Conservation (phyloP, 2,797 vertebrate species). For the Cephalopachus bancanus region DNA sequence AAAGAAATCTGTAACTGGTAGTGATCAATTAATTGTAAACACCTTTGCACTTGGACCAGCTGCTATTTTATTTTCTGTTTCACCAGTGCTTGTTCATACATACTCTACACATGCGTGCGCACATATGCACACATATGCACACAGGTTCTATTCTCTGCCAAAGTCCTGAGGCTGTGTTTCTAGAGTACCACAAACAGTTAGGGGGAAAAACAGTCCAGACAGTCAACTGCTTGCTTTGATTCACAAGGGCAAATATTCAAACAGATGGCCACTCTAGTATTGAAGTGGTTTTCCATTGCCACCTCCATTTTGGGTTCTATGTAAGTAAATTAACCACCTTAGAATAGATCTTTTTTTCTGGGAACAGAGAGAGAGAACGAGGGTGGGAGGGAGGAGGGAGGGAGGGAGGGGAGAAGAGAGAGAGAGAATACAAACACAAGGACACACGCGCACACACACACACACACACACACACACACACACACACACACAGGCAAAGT, state of each 20-base stretch:
- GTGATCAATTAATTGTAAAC: too few relatives aligned
- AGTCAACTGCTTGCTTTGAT: constrained; percentile 1
- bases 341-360: background rate
- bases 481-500: background rate
- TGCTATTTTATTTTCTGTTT: background rate
- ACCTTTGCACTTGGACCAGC: too few relatives aligned
- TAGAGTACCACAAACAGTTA: background rate
- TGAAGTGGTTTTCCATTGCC: constrained; percentile 29
- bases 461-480: too few relatives aligned
- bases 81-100: background rate
- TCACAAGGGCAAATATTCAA: constrained; percentile 57
- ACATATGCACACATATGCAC: fast-evolving
- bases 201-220: background rate
- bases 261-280: background rate
- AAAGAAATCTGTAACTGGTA: too few relatives aligned
- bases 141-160: background rate
- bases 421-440: background rate
- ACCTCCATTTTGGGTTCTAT: background rate
- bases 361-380: background rate
- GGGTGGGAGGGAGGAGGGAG: too few relatives aligned
- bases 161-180: background rate
- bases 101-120: background rate
- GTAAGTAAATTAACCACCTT: background rate
- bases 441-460: too few relatives aligned
- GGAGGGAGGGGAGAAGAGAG: too few relatives aligned